Evolutionary conservation across 2,888 invertebrate species (phyloP).

Genomic region (Galeopsomyia nigrocyanea): DNA sequence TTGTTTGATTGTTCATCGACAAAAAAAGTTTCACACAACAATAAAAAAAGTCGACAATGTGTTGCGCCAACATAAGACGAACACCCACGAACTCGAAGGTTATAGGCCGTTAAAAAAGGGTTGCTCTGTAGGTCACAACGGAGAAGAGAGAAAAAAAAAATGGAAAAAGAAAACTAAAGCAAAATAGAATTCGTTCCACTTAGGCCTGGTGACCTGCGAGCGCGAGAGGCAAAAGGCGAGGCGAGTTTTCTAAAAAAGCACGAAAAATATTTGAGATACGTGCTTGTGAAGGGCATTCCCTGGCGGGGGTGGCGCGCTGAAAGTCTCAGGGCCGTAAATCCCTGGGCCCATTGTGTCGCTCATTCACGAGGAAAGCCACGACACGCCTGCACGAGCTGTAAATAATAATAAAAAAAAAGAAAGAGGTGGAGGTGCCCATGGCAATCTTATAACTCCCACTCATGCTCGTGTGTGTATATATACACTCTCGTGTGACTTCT

Average conservation of each 20-base stretch:
- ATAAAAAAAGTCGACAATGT: conserved; percentile 9
- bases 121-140: conserved; percentile 49
- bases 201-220: neutral
- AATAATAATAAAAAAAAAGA: conserved; percentile 13
- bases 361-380: conserved; percentile 69
- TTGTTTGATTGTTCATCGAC: neutral
- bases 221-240: conserved; percentile 7
- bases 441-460: no score
- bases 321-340: conserved; percentile 67
- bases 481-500: conserved; percentile 31
- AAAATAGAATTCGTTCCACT: neutral
- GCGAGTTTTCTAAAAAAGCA: no score
- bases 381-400: conserved; percentile 57
- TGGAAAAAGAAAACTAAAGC: neutral
- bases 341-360: conserved; percentile 61
- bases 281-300: conserved; percentile 1
- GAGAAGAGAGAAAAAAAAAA: conserved; percentile 20
- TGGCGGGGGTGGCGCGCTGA: conserved; percentile 60
- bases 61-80: conserved; percentile 3
- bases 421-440: no score
- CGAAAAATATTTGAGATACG: no score
- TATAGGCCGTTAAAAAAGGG: conserved; percentile 26
- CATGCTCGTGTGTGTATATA: no score
- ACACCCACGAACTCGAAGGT: neutral
- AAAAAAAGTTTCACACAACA: conserved; percentile 10